Evolutionary conservation across 1,140 invertebrate species (phyloP), one percentile per base, ranked within the genome.

Genomic region (Calliopsis andreniformis): DNA sequence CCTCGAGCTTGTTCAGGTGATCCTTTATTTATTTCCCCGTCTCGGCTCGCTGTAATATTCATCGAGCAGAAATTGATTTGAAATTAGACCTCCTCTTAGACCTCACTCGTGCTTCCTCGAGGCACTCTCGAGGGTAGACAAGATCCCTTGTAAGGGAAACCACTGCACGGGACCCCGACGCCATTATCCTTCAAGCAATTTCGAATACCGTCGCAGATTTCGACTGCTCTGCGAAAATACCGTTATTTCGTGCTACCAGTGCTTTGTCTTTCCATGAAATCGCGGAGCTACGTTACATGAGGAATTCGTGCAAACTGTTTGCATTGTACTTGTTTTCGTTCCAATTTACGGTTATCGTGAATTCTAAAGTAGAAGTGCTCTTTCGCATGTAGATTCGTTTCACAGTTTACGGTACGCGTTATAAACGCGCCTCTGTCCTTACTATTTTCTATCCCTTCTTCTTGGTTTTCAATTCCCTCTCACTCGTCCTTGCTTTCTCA

Each of bases 41-140:
- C 82, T 81, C 42, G 23, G 14, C 66, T 79, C 80, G 80, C 78
- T 90, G 88, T 87, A 90, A 90, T 90, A 90, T 90, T 90, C 89
- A 90, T 89, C 85, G 85, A 53, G 73, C 70, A 87, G 88, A 90
- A 89, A 90, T 90, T 90, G 89, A 90, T 89, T 90, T 83, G 82
- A 84, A 88, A 89, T 89, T 89, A 89, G 84, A 87, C 80, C 63
- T 87, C 79, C 76, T 75, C 70, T 76, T 76, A 45, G 62, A 82
- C 53, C 73, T 78, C 64, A 59, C 72, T 82, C 56, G 47, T 71
- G 62, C 64, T 45, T 69, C 45, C 69, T 20, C 49, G 35, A 39
- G 10, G 20, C 53, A 43, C 39, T 76, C 78, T 72, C 51, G 39
- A 78, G 64, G 53, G 30, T 53, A 39, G 45, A 32, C 25, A 25